Base-by-base conservation (phyloP, 2,888 invertebrate genomes). In the Drosophila falleni region DNA sequence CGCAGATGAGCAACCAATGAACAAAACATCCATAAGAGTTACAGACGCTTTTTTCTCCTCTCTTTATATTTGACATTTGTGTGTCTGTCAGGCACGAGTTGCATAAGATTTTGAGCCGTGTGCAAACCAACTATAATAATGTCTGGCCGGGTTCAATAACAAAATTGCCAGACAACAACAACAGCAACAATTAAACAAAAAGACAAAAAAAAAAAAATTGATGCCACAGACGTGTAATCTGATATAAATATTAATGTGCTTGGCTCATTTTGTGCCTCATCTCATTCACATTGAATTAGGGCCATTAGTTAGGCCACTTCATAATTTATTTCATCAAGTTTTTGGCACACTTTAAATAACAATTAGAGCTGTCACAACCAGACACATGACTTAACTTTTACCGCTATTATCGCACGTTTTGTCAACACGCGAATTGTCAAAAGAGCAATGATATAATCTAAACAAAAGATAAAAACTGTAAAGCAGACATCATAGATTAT, bases 41-140 rank as follows among this genome's bases (percentile, higher is more conserved):
- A 46, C 59, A 53, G 59, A 53, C 46, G 37, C n/a, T 9, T 46
- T 37, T 42, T 16, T 19, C 5, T 50, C 11, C 53, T 29, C 35
- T 71, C 50, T 58, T 74, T 67, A 64, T 42, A 67, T 71, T 81
- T 81, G 86, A 82, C 80, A 81, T 64, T 76, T 85, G 86, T 70
- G 35, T 33, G 19, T 35, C 35, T 33, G 13, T 50, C 16, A 13
- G 33, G 11, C 54, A 35, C 50, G 8, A 56, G 59, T 77, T 75
- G 56, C 80, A 60, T 78, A 75, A 75, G 16, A 23, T 29, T 23
- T 9, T 41, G 29, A 50, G 54, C 50, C 55, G 78, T 80, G 71
- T 66, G 71, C 71, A 67, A 73, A 74, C 41, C 29, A 71, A 77
- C 49, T 60, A 58, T 47, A 37, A 46, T 42, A 44, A 49, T 33